Conservation (phyloP, 2,888 invertebrate species). For the Pedicia rivosa region DNA sequence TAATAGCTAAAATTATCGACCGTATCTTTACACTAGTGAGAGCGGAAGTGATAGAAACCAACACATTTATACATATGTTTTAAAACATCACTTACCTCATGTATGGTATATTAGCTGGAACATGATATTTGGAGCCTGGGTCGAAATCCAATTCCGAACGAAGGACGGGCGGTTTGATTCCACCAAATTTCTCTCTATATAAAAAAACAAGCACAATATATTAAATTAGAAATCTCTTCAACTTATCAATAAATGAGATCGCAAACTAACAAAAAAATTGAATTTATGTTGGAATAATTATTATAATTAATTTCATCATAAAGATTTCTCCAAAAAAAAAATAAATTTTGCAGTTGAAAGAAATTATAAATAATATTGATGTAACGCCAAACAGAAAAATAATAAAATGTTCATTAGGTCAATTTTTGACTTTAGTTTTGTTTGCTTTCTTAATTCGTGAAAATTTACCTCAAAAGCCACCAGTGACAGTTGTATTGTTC, state of each 20-base stretch:
- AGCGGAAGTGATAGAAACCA: constrained; percentile 9
- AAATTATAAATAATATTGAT: neutral
- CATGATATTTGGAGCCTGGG: constrained; percentile 83
- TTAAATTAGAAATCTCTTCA: too few species aligned
- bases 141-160: constrained; percentile 83
- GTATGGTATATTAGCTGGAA: constrained; percentile 80
- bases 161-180: constrained; percentile 70
- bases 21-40: too few species aligned
- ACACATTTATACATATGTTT: too few species aligned
- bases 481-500: constrained; percentile 76
- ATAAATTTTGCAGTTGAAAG: neutral
- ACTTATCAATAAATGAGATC: too few species aligned
- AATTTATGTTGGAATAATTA: too few species aligned
- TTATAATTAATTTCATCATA: too few species aligned
- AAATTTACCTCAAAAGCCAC: constrained; percentile 67
- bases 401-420: neutral
- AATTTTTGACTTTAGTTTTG: neutral
- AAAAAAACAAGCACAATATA: too few species aligned
- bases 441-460: constrained; percentile 4
- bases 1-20: too few species aligned
- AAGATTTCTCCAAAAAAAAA: too few species aligned
- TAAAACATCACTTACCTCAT: constrained; percentile 71
- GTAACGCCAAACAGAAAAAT: neutral
- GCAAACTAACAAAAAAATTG: too few species aligned
- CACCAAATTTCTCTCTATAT: constrained; percentile 67